Base-by-base conservation (phyloP, 2,113 vertebrate genomes). In the Epinephelus fuscoguttatus region DNA sequence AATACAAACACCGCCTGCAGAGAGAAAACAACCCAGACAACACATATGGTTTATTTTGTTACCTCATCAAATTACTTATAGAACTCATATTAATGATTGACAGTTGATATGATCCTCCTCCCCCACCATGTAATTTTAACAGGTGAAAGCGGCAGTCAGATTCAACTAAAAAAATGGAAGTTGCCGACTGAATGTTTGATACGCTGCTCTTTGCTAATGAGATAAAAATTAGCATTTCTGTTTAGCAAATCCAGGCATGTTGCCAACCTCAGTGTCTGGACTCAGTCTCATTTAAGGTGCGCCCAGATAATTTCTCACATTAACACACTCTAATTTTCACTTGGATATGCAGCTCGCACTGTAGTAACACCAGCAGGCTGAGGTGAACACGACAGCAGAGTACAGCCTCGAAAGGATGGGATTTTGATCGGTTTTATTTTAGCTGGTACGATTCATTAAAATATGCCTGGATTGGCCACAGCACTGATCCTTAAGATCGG, bases 241-340 rank as follows among this genome's bases (percentile, higher is more conserved):
- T 56, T 45, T 13, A 71, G 70, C 37, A 0, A 73, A 56, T 47
- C 15, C 25, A 21, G 56, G 40, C 40, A 49, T 60, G 45, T 33
- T 73, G 56, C 70, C 56, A 73, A 33, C 56, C 18, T 49, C 70
- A 3, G 56, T 49, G 56, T 49, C 6, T 73, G 23, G 42, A 45
- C 37, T 18, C 62, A 23, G 19, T 64, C 53, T 71, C 17, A 13
- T 19, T 23, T 56, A 19, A 42, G n/a, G 5, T 71, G 50, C 37
- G 3, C 23, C 37, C 70, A 45, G 55, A 42, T 71, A 1, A 47
- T 73, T 47, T 47, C 57, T 45, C 37, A 59, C 37, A 71, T 45
- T 57, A 42, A 59, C 10, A 59, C 37, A 21, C 55, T 25, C 1
- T 8, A 23, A 27, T 42, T 25, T 57, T 17, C 12, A n/a, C 30